These are phyloP conservation scores for Fragum sueziense DNA, from an alignment of 2,888 invertebrate species.

Conservation along the genomic window DNA sequence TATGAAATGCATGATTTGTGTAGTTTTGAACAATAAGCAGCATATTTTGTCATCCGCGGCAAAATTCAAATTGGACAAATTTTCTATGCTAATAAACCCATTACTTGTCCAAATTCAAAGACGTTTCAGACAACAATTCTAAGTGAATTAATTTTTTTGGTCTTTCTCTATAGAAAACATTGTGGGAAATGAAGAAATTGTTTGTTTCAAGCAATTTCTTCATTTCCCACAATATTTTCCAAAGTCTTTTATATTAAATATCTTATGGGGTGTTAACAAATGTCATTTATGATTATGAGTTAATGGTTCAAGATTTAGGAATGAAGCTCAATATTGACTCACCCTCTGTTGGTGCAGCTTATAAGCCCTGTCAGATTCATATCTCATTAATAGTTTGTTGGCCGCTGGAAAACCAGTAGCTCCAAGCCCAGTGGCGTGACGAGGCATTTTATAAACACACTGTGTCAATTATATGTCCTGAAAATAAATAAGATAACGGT, in stretches of 20 bases:
- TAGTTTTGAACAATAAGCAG: too few relatives aligned
- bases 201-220: neutral
- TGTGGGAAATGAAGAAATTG: constrained; percentile 1
- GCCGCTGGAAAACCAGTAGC: constrained; percentile 62
- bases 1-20: too few relatives aligned
- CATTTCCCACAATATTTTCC: too few relatives aligned
- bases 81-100: neutral
- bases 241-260: too few relatives aligned
- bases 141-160: too few relatives aligned
- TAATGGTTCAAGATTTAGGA: neutral
- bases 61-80: neutral
- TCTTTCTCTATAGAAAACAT: too few relatives aligned
- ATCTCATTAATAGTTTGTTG: constrained; percentile 72
- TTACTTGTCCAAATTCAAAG: too few relatives aligned
- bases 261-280: too few relatives aligned
- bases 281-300: too few relatives aligned
- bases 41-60: neutral
- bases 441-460: constrained; percentile 58
- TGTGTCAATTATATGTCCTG: too few relatives aligned
- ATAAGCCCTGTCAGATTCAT: constrained; percentile 71
- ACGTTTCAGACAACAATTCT: too few relatives aligned
- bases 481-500: too few relatives aligned
- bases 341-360: constrained; percentile 72
- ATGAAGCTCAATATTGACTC: constrained; percentile 7
- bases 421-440: constrained; percentile 55